Evolutionary conservation across 35 echinoderm and acorn worm species (phyloP), one percentile per base, ranked within the genome.

Genomic region (Acanthaster planci): DNA sequence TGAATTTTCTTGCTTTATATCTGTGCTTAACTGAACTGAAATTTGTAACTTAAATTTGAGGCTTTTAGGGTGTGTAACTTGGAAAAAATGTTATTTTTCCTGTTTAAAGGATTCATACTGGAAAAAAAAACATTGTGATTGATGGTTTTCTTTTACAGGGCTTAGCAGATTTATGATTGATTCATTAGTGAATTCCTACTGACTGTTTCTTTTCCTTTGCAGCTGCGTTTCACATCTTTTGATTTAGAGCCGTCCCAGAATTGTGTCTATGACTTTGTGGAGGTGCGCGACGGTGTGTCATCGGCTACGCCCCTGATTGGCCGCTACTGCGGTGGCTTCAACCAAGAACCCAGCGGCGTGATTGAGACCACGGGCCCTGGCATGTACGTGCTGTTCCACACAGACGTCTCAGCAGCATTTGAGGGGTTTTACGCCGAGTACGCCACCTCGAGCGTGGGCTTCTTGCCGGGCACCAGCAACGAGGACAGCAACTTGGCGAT

Each of bases 391-490:
- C 42, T 78, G 42, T 96, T 96, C 82, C 89, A 90, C 40, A 80
- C 93, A 1, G 93, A 96, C 60, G 64, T 87, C 35, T 97, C 94
- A 5, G 77, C 81, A 36, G 19, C 79, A 7, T 92, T 85, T 51
- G 76, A 92, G 21, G 94, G 94, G 14, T 97, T 97, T 55, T 89
- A 92, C 38, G 94, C 94, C 23, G 90, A 97, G 50, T 97, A 92
- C 68, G 86, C 90, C 3, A 82, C 59, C 30, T 52, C 86, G 6
- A 76, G 51, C 32, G 72, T 85, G 0, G 94, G 94, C 0, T 92
- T 97, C 38, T 78, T 55, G n/a, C 52, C 77, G 7, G 51, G 76
- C 37, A 47, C 42, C 42, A 47, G 42, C 4, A 47, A 47, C 42
- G 42, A 47, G 4, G 42, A 47, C 12, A 12, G 12, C 4, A 12